Evolutionary conservation across 2,797 vertebrate species (phyloP).

Genomic region (Acrossocheilus fasciatus): DNA sequence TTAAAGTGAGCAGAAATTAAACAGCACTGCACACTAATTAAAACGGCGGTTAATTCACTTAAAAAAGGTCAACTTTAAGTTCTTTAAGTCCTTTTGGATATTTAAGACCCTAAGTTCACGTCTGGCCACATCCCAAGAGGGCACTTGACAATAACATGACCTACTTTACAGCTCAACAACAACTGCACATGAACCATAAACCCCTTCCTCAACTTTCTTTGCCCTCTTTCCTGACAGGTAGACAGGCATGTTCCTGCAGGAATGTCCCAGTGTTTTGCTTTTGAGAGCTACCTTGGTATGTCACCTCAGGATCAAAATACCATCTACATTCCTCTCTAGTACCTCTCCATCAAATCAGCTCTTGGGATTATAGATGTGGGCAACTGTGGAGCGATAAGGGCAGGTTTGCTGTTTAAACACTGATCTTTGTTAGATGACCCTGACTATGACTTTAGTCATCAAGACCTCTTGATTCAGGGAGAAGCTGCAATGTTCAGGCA

Average conservation of each 20-base stretch:
- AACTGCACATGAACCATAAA: constrained; percentile 34
- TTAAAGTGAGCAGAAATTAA: background rate
- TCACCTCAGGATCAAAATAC: constrained; percentile 44
- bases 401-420: constrained; percentile 3
- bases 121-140: constrained; percentile 18
- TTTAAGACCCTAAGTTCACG: constrained; percentile 25
- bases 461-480: constrained; percentile 26
- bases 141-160: constrained; percentile 27
- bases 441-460: constrained; percentile 25
- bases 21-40: background rate
- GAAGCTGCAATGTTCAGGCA: constrained; percentile 11
- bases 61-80: background rate
- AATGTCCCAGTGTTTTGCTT: constrained; percentile 60
- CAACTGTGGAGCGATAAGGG: background rate
- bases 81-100: background rate
- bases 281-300: constrained; percentile 44
- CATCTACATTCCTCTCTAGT: constrained; percentile 55
- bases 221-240: constrained; percentile 54
- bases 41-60: background rate
- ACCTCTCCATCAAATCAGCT: constrained; percentile 31
- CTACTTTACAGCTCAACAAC: constrained; percentile 36
- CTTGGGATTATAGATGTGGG: constrained; percentile 15
- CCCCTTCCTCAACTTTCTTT: constrained; percentile 19
- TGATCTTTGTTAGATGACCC: constrained; percentile 32
- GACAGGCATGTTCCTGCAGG: constrained; percentile 72